These are phyloP conservation scores for Nicator chloris DNA, from an alignment of 2,113 vertebrate species.

Conservation along the genomic window DNA sequence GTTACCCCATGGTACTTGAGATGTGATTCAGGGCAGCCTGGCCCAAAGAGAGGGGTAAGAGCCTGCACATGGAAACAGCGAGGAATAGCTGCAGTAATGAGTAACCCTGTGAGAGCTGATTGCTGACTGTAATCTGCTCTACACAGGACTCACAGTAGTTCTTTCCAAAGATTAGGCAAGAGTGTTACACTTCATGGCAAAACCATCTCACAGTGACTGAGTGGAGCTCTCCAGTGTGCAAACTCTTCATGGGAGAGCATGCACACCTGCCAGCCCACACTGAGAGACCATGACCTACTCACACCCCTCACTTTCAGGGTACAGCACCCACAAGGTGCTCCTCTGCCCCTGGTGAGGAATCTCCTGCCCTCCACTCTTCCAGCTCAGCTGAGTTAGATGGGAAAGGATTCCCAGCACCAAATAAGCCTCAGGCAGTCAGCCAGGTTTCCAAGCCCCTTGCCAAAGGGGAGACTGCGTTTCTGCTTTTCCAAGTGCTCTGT, in stretches of 20 bases:
- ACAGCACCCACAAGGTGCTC: not conserved
- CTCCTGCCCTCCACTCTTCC: not conserved
- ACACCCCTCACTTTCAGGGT: accelerated
- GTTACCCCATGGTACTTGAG: not conserved
- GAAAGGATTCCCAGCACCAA: not conserved
- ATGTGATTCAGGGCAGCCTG: not conserved
- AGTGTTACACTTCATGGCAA: not conserved
- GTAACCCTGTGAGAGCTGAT: not conserved
- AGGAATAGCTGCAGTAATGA: not conserved
- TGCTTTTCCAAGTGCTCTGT: not conserved
- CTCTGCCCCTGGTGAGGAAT: not conserved
- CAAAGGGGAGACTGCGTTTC: not conserved
- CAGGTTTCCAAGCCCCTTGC: slow-evolving; percentile 4
- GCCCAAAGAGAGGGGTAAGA: not conserved
- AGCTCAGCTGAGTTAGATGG: not conserved
- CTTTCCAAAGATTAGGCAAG: not conserved
- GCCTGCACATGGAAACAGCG: accelerated
- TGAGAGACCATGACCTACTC: not conserved
- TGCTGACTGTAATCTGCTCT: not conserved
- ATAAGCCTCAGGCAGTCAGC: not conserved
- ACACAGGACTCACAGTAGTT: accelerated
- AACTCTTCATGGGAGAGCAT: not conserved
- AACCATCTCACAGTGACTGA: not conserved
- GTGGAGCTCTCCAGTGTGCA: accelerated
- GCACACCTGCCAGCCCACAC: not conserved